These are phyloP conservation scores for Siniperca chuatsi DNA, from an alignment of 2,113 vertebrate species.

Conservation along the genomic window DNA sequence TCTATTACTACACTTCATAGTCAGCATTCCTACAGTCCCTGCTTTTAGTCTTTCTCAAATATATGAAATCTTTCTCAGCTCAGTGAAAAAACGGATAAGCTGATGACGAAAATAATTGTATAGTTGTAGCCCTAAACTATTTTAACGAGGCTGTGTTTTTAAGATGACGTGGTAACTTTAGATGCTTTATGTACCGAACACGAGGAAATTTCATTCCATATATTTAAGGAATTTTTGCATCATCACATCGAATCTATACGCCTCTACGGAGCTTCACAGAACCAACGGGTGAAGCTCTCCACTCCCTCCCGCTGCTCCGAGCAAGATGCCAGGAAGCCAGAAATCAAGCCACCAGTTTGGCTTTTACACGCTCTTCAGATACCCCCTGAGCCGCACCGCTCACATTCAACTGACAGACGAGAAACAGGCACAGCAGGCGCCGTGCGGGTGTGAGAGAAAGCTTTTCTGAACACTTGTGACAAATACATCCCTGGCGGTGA, in stretches of 20 bases:
- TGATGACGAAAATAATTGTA: neutral
- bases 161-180: neutral
- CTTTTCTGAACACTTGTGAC: constrained; percentile 42
- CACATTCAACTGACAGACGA: constrained; percentile 27
- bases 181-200: neutral
- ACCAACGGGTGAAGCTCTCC: neutral
- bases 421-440: constrained; percentile 33
- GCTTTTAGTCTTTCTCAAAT: neutral
- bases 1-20: constrained; percentile 1
- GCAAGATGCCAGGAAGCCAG: constrained; percentile 22
- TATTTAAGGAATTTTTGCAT: neutral
- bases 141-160: neutral
- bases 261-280: neutral
- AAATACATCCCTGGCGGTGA: constrained; percentile 33
- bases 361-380: constrained; percentile 30
- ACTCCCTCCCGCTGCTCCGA: constrained; percentile 7
- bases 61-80: neutral
- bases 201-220: neutral
- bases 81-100: neutral
- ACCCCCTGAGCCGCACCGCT: constrained; percentile 7
- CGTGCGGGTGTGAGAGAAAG: constrained; percentile 21
- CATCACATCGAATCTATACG: neutral
- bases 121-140: neutral
- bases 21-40: neutral
- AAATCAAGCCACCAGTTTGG: constrained; percentile 23